Base-by-base conservation (phyloP, 1,140 invertebrate species). In the Procambarus clarkii region DNA sequence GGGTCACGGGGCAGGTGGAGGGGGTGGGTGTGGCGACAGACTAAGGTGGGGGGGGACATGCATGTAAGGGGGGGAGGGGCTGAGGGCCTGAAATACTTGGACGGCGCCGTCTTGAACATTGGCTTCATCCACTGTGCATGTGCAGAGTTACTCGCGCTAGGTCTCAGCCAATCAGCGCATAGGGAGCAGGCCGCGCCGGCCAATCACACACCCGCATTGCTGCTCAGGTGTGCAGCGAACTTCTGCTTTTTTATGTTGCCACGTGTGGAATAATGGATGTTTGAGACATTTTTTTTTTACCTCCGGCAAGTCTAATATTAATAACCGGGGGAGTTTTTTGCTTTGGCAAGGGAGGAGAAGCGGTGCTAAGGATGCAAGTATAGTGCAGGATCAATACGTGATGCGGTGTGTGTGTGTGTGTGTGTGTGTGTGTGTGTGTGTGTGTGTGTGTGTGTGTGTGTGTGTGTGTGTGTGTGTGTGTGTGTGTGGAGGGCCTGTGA, bases 191-290 rank as follows among this genome's bases (percentile, higher is more conserved):
- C 44, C 4, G 48, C 71, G 18, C 60, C 58, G 24, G 50, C 86
- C 86, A 88, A 88, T 88, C 86, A 80, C 45, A 21, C 78, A 5
- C 34, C 64, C 18, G 11, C 76, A 44, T 50, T 58, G 86, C 58
- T 88, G 44, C 86, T 88, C 86, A 88, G 86, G 86, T 88, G 86
- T 79, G 24, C 58, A 81, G 86, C 69, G 80, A 78, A 88, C 71
- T 60, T 86, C 24, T 54, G 45, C 24, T 69, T 80, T 71, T 80
- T 81, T 69, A 50, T 48, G 86, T 88, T 81, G 77, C 86, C 86
- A 81, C 58, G 77, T 69, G 71, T 80, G 78, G 86, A 81, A 81
- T 88, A 81, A 88, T 88, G 78, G 58, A 79, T 80, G 60, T 80
- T 60, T 69, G 44, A 54, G 60, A 24, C 0, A 3, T 77, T 44